Percentiles rank a stretch among this genome's conserved stretches.
Conservation (phyloP, 1,140 invertebrate species). For the Thrips palmi region DNA sequence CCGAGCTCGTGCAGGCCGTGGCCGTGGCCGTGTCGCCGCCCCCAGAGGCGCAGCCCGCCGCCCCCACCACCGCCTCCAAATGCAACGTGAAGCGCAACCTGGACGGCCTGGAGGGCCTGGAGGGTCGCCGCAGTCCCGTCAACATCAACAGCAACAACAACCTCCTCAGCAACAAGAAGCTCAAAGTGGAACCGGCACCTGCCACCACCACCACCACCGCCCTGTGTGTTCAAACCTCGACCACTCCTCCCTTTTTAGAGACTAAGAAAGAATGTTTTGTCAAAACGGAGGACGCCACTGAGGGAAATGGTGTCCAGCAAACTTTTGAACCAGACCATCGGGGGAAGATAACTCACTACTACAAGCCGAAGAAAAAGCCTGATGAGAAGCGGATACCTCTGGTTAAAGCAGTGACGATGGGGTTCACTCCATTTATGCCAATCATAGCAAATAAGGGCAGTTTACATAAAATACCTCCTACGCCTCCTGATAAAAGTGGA, state of each 20-base stretch:
- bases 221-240: constrained; percentile 16
- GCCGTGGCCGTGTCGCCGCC: constrained; percentile 22
- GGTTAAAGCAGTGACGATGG: neutral
- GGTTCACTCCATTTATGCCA: neutral
- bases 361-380: constrained; percentile 58
- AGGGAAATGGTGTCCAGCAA: too few species aligned
- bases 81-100: too few species aligned
- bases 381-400: constrained; percentile 19
- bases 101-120: too few species aligned
- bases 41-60: constrained; percentile 11
- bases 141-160: constrained; percentile 14
- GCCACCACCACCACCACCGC: constrained; percentile 21
- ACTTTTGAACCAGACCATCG: too few species aligned
- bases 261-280: too few species aligned
- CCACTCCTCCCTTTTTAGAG: constrained; percentile 12
- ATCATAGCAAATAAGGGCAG: too few species aligned
- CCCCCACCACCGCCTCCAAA: too few species aligned
- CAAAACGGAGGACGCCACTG: neutral
- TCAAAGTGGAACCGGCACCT: constrained; percentile 23
- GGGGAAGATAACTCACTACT: constrained; percentile 62
- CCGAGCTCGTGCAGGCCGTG: too few species aligned
- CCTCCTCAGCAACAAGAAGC: constrained; percentile 24
- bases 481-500: too few species aligned
- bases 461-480: too few species aligned
- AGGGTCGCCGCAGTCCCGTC: too few species aligned